Evolutionary conservation across 2,888 invertebrate species (phyloP), one percentile per base, ranked within the genome.

Genomic region (Drosophila sordidapex): DNA sequence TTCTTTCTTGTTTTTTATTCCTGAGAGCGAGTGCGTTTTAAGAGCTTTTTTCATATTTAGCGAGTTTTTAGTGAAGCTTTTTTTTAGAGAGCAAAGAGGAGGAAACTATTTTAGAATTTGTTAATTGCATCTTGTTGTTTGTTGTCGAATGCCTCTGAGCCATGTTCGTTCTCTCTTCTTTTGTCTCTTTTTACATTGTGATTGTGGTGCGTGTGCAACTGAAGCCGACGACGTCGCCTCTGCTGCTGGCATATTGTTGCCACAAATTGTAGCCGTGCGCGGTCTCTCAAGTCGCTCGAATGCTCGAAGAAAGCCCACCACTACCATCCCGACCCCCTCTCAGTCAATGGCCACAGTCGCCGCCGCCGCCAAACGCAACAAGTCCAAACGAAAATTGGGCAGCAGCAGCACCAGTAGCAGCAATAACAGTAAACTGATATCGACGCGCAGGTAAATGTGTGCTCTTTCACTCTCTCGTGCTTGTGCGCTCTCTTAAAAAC

Each of bases 371-470:
- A 64, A 79, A 53, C 81, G 74, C 67, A 82, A 71, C 68, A 87
- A 69, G 62, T 61, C 80, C 51, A 89, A 80, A 54, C 78, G 83
- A 60, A 89, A 84, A 75, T 49, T 71, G 74, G 69, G 43, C 52
- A 67, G 57, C 70, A 64, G 49, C 71, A 74, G 43, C 51, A 62
- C 56, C 71, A 64, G 46, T 68, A 67, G 48, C 33, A 61, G 61
- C 62, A 59, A 53, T 35, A 69, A 60, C 74, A 73, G 53, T 57
- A 78, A 79, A 68, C 65, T 70, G 53, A 61, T 78, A 8, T 57
- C 78, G 54, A 54, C 74, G 69, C 89, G 85, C 87, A 87, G 87
- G 87, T 87, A 87, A 87, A 79, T 62, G 58, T 60, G 62, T 56
- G 71, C 66, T 63, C 66, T 63, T 69, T 65, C 71, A 38, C 66